Conservation (phyloP, 1,140 invertebrate genomes). For the Zaprionus kolodkinae region DNA sequence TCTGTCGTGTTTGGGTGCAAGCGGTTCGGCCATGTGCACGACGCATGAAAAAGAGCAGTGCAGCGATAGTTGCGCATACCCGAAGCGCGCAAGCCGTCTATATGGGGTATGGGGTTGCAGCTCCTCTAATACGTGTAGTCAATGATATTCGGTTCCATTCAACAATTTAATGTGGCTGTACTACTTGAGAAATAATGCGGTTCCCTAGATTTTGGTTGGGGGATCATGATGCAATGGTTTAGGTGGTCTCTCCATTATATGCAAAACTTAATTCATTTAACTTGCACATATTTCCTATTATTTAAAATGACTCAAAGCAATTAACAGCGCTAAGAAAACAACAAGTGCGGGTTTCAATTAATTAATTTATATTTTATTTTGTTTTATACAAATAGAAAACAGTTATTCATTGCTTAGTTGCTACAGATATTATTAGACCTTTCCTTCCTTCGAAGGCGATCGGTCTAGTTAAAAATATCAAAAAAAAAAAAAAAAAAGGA, state of each 20-base stretch:
- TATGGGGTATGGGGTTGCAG: neutral
- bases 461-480: slow-evolving; percentile 13
- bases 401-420: slow-evolving; percentile 67
- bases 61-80: neutral
- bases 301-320: neutral
- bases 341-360: slow-evolving; percentile 9
- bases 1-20: neutral
- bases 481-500: slow-evolving; percentile 28
- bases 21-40: neutral
- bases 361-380: slow-evolving; percentile 50
- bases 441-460: slow-evolving; percentile 25
- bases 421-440: slow-evolving; percentile 36
- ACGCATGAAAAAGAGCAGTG: neutral
- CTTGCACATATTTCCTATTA: too few species aligned
- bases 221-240: too few species aligned
- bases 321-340: neutral
- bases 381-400: slow-evolving; percentile 79
- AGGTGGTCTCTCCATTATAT: too few species aligned
- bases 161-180: neutral
- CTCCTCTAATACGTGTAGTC: neutral
- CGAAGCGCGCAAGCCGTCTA: neutral
- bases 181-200: too few species aligned
- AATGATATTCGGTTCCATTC: neutral
- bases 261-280: too few species aligned
- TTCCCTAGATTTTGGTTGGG: too few species aligned